These are phyloP conservation scores for Lucilia sericata DNA, from an alignment of 1,140 invertebrate genomes.

Conservation along the genomic window DNA sequence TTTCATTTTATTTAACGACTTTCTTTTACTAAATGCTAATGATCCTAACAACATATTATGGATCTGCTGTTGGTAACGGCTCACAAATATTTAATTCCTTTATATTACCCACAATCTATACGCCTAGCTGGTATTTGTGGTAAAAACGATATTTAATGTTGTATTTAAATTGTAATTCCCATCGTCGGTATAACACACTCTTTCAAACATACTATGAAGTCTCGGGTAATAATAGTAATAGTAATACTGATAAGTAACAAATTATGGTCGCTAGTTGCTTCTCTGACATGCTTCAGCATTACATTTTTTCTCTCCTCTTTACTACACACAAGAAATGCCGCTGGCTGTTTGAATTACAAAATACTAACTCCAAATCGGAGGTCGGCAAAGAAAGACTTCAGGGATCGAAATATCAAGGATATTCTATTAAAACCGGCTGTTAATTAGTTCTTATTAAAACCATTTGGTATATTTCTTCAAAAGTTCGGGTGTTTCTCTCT, in stretches of 20 bases:
- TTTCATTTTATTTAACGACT: no score
- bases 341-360: constrained; percentile 11
- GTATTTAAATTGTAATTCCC: constrained; percentile 11
- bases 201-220: background rate
- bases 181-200: background rate
- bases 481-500: no score
- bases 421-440: no score
- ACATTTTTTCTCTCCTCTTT: background rate
- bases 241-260: background rate
- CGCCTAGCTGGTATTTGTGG: background rate
- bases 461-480: no score
- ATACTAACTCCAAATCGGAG: background rate
- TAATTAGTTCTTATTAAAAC: no score
- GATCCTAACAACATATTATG: background rate
- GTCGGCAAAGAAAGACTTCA: no score
- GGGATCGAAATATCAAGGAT: no score
- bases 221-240: background rate
- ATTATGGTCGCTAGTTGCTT: background rate
- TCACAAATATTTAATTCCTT: background rate
- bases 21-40: no score
- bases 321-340: background rate
- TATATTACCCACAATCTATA: background rate
- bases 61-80: background rate
- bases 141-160: background rate
- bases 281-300: background rate